Evolutionary conservation across 2,888 invertebrate species (phyloP), one percentile per base, ranked within the genome.

Genomic region (Pandemis corylana): DNA sequence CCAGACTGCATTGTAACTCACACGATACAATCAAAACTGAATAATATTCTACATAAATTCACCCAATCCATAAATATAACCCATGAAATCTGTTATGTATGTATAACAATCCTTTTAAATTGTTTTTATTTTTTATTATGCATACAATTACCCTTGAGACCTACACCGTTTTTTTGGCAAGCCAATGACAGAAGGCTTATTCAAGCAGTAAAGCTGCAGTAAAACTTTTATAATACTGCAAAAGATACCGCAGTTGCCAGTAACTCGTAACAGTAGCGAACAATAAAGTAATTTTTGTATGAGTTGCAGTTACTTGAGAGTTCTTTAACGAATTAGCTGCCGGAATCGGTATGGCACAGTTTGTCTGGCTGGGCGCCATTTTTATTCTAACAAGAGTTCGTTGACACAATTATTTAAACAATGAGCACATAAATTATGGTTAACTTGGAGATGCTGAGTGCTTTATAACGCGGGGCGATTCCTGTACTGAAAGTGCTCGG

Each of bases 351-450:
- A 62, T 61, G 20, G 62, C 66, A 44, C 61, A 66, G 49, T 42
- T 72, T 41, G 59, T 66, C 53, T 73, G 73, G 73, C 73, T 49
- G 44, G 62, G 66, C 74, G 74, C 70, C 59, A 69, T 66, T 61
- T 59, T 61, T 59, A 70, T 61, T 62, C 65, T 53, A 69, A 66
- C 65, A n/a, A n/a, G 49, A 70, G 74, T 75, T 75, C 74, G 62
- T 75, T 75, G 74, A 66, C 74, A 75, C 75, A 71, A 56, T 75
- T 67, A 71, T 65, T 67, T 71, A 41, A 71, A 75, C 70, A 75
- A 75, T 75, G 67, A 66, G 51, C 15, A 1, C 70, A 75, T 75
- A 70, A 75, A 71, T 44, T 75, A 56, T 71, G 62, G 70, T 67
- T 53, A 63, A 75, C 51, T 69, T 70, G n/a, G 36, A 70, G 65